Conservation (phyloP, 2,113 vertebrate species). For the Labeo rohita region DNA sequence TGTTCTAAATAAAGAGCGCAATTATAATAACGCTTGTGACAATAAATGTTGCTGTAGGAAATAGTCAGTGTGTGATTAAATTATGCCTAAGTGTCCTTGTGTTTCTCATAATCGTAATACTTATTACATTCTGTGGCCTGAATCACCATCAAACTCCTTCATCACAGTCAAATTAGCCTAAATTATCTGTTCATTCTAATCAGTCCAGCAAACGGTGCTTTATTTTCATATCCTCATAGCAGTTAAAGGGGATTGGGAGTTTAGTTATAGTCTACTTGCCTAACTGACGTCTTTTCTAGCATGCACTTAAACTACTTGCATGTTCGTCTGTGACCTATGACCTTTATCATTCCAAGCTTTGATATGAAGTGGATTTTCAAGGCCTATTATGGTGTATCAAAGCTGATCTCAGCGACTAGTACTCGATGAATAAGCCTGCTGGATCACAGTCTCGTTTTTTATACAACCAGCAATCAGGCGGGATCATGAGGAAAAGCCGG, state of each 20-base stretch:
- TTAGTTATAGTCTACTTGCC: conserved; percentile 44
- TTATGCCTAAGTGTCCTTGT: not conserved
- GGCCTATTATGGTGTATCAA: conserved; percentile 44
- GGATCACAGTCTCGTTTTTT: conserved; percentile 32
- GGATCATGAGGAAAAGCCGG: conserved; percentile 14
- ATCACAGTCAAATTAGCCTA: not conserved
- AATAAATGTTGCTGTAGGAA: conserved; percentile 1
- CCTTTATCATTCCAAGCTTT: conserved; percentile 44
- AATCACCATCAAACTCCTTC: conserved; percentile 1
- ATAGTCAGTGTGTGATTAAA: not conserved
- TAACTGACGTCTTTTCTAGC: conserved; percentile 29
- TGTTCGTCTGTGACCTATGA: conserved; percentile 34
- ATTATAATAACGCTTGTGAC: conserved; percentile 22
- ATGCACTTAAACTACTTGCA: conserved; percentile 51
- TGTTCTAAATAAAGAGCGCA: conserved; percentile 28
- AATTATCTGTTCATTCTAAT: not conserved
- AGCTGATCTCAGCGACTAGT: conserved; percentile 14
- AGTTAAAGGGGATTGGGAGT: conserved; percentile 34
- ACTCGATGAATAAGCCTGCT: conserved; percentile 22
- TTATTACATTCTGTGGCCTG: not conserved
- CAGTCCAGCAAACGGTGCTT: not conserved
- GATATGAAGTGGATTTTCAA: conserved; percentile 42
- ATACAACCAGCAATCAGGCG: conserved; percentile 42
- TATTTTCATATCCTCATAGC: not conserved
- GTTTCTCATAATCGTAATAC: not conserved